phyloP scores from a whole-genome alignment of 2,888 invertebrate species.

The Melanargia galathea region DNA sequence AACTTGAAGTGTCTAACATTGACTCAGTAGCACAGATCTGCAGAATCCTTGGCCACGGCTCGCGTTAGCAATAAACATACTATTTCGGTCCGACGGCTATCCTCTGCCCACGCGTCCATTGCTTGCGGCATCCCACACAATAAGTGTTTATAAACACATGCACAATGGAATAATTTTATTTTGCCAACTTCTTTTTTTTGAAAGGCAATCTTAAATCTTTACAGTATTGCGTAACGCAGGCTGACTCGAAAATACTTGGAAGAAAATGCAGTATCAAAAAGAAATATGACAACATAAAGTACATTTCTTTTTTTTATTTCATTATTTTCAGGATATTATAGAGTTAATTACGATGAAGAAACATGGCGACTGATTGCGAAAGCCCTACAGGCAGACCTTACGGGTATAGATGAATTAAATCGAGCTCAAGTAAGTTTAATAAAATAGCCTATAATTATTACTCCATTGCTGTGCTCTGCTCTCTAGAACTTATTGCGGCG shows the following conservation, averaged over 20 bases:
- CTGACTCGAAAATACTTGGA: too few species aligned
- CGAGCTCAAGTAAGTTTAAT: conserved; percentile 70
- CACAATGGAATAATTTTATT: too few species aligned
- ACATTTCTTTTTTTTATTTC: neutral
- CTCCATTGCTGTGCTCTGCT: too few species aligned
- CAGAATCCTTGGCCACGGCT: conserved; percentile 55
- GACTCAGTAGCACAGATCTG: conserved; percentile 42
- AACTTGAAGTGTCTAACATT: conserved; percentile 34
- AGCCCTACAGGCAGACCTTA: conserved; percentile 64
- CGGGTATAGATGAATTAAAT: conserved; percentile 69
- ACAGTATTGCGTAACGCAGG: too few species aligned
- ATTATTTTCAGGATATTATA: conserved; percentile 77
- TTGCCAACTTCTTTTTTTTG: too few species aligned
- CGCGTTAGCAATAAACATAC: conserved; percentile 48
- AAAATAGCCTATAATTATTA: neutral
- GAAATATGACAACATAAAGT: neutral
- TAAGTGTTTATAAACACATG: conserved; percentile 25
- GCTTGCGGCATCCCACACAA: conserved; percentile 32
- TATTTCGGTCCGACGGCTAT: conserved; percentile 56
- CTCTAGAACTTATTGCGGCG: too few species aligned
- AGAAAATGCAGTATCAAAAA: too few species aligned
- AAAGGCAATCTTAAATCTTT: too few species aligned
- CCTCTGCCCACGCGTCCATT: conserved; percentile 39
- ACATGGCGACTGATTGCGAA: conserved; percentile 80
- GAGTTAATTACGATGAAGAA: conserved; percentile 81